Base-by-base conservation (phyloP, 2,113 vertebrate species). In the Lontra canadensis region DNA sequence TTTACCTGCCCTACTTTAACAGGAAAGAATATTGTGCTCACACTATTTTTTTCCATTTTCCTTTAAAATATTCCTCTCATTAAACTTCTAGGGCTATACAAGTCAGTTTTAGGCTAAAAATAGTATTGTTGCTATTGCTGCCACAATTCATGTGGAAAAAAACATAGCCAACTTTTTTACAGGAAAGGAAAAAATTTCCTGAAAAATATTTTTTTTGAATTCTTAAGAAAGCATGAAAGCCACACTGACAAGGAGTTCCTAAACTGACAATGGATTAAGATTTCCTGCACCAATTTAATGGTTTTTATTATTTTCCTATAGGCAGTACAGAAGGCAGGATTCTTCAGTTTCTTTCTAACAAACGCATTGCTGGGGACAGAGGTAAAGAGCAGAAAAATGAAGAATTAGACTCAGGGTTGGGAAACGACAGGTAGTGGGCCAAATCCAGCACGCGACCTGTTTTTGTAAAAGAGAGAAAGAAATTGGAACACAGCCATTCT, bases 41-140 rank as follows among this genome's bases (percentile, higher is more conserved):
- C 4, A 85, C 73, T 81, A 85, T 95, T 89, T 74, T 69, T 96
- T 61, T 59, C n/a, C 96, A 92, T 85, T 98, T 98, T 96, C 9
- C 65, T 98, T 74, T 97, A 94, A 96, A 97, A 96, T 93, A 93
- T 94, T 98, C 79, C 47, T 96, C 92, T 95, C 83, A 92, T 97
- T 98, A 98, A 97, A 91, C 93, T 49, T 97, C 97, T 97, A 98
- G 52, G 87, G 94, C 63, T 93, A 74, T 78, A 84, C 34, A 98
- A 97, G 90, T 98, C 97, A 92, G 96, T 93, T 98, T 98, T 94
- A 97, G 34, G 83, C 97, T 98, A 98, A 98, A 98, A 98, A 98
- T 98, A 98, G 88, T 93, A 86, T 63, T 89, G 82, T 95, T 98
- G 57, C 78, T 98, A 13, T 94, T 95, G 47, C 76, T 73, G 94